Evolutionary conservation across 1,140 invertebrate genomes (phyloP), one percentile per base, ranked within the genome.

Genomic region (Bombus huntii): DNA sequence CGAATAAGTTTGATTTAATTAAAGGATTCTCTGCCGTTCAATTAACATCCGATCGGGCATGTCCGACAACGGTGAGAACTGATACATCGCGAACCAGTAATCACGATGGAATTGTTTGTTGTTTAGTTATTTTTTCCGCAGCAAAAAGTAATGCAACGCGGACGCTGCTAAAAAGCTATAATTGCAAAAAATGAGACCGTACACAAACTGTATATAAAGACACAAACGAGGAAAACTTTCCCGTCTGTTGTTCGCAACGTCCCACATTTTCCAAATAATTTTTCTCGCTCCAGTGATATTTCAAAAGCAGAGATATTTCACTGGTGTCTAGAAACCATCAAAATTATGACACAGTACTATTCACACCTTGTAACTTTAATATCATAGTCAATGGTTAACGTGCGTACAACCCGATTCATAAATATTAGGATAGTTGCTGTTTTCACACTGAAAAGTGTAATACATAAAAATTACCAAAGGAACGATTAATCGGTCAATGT

Each of bases 101-200:
- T 72, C 25, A 42, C 25, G 28, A 42, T 72, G 42, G 15, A 74
- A 74, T 74, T 74, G 28, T 73, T 42, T 25, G n/a, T 73, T 73
- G 15, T 47, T 42, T 25, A 18, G n/a, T 44, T 73, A 13, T 47
- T 44, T 44, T n/a, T 1, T n/a, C 4, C 28, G 28, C n/a, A 4
- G 25, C 1, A 37, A 9, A n/a, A 12, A 13, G 3, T n/a, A n/a
- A 76, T n/a, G 47, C 18, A n/a, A 57, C 34, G 25, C 13, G 25
- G 22, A 4, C 37, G 31, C 1, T 22, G 18, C 47, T 28, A 39
- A 76, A 59, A 59, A 31, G 3, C 2, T 39, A 13, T n/a, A 59
- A 59, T 13, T 18, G 74, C 2, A 34, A 59, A 39, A 39, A 59
- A 76, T 18, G 53, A 15, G 53, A 39, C 3, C 28, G 6, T 22